Base-by-base conservation (phyloP, 2,113 vertebrate genomes). In the Meriones unguiculatus region DNA sequence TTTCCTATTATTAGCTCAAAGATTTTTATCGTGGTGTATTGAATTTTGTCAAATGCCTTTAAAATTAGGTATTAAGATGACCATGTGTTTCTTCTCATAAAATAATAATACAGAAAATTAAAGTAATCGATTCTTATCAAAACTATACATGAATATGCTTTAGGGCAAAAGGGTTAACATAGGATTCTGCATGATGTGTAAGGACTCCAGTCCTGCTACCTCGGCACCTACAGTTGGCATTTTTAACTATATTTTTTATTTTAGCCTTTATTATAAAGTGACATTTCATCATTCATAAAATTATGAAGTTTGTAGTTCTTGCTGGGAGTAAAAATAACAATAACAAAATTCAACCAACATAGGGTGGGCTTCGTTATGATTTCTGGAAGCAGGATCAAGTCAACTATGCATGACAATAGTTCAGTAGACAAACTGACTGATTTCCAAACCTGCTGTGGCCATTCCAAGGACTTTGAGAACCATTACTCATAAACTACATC, bases 1-100 rank as follows among this genome's bases (percentile, higher is more conserved):
- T 87, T 62, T 78, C 59, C 52, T 90, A 87, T 95, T 62, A 88
- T 11, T 35, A 91, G 62, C 77, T 81, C 18, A 88, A 52, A 35
- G 91, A 92, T 18, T 88, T 88, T 59, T 28, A 38, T 54, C 32
- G 70, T 28, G 17, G 0, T 46, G 64, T 88, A 32, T 35, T 78
- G 5, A 85, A 69, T 93, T 95, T 69, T 86, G 91, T 89, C 24
- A 50, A 81, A 91, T 77, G 25, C 35, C 65, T 95, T 93, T 64
- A 41, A 91, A 69, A 65, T 91, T 77, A 54, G 46, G 38, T 86
- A 91, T 81, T 91, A 17, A 91, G 85, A 69, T 82, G 52, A 87
- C n/a, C 25, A 30, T 41, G 20, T 54, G 11, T 50, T 93, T 95
- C 86, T 86, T 94, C 50, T 86, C 50, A 69, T 69, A 82, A 95